These are phyloP conservation scores for Tuberolachnus salignus DNA, from an alignment of 2,888 invertebrate species.

Conservation along the genomic window DNA sequence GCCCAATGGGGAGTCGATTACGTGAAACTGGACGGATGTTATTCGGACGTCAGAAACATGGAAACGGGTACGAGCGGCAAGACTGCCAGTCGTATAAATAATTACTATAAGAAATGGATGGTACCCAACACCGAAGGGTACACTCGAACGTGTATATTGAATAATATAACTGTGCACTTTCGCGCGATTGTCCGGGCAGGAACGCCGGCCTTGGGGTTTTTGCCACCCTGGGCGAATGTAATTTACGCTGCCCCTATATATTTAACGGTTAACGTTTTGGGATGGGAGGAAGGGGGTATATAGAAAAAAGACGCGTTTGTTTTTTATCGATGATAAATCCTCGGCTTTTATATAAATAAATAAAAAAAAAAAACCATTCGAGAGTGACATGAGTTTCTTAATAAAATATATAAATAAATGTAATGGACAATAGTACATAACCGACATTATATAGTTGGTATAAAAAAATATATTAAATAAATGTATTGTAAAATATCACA, in stretches of 20 bases:
- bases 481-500: background rate
- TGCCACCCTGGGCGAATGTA: background rate
- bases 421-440: conserved; percentile 1
- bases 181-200: too few species aligned
- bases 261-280: background rate
- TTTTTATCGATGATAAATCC: background rate
- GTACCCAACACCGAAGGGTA: too few species aligned
- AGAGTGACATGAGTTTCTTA: background rate
- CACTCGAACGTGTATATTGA: too few species aligned
- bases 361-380: background rate
- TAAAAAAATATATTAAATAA: background rate
- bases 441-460: too few species aligned
- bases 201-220: too few species aligned
- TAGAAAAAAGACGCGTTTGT: conserved; percentile 10
- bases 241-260: background rate
- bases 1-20: conserved; percentile 69
- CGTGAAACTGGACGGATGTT: conserved; percentile 70
- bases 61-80: conserved; percentile 61
- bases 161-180: too few species aligned
- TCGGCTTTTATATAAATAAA: background rate
- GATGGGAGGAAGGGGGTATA: background rate
- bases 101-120: too few species aligned
- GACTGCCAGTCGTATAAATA: too few species aligned
- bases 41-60: conserved; percentile 61
- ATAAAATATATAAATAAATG: conserved; percentile 8